Conservation (phyloP, 1,140 invertebrate species). For the Drosophila ironensis region DNA sequence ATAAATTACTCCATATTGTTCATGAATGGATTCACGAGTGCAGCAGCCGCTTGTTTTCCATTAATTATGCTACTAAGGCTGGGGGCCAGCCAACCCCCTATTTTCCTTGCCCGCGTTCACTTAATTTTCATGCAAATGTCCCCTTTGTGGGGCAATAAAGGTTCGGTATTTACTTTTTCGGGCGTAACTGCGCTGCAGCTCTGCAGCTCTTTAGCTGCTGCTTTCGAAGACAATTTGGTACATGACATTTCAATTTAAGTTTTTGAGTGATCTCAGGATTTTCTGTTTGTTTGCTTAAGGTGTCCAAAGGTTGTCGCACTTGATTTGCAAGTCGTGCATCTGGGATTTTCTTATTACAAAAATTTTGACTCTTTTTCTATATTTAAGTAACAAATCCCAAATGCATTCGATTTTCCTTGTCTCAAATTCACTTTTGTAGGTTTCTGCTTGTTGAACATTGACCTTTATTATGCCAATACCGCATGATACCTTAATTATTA, state of each 20-base stretch:
- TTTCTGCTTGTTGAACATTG: no score
- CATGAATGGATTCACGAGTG: slow-evolving; percentile 39
- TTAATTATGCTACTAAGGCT: slow-evolving; percentile 40
- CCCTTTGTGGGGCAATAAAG: slow-evolving; percentile 34
- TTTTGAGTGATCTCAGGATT: slow-evolving; percentile 1
- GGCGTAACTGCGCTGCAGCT: slow-evolving; percentile 1
- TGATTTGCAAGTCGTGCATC: background rate
- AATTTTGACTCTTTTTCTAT: no score
- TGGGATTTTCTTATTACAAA: background rate
- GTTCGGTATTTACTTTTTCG: slow-evolving; percentile 3
- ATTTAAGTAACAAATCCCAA: no score
- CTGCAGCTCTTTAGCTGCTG: no score
- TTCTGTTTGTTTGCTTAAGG: background rate
- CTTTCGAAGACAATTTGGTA: slow-evolving; percentile 1
- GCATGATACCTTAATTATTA: slow-evolving; percentile 28
- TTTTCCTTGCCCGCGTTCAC: slow-evolving; percentile 24
- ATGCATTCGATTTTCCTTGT: no score
- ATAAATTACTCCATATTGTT: slow-evolving; percentile 54
- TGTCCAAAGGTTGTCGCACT: background rate
- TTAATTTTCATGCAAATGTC: slow-evolving; percentile 42
- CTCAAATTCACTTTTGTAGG: no score
- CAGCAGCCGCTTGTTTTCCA: slow-evolving; percentile 38
- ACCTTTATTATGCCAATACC: slow-evolving; percentile 20
- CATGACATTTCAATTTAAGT: slow-evolving; percentile 43
- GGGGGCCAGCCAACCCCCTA: background rate